A percentile compares a stretch with the other conserved stretches of the same genome.
These are phyloP conservation scores for Bhutanitis thaidina DNA, from an alignment of 2,888 invertebrate species.

Conservation along the genomic window DNA sequence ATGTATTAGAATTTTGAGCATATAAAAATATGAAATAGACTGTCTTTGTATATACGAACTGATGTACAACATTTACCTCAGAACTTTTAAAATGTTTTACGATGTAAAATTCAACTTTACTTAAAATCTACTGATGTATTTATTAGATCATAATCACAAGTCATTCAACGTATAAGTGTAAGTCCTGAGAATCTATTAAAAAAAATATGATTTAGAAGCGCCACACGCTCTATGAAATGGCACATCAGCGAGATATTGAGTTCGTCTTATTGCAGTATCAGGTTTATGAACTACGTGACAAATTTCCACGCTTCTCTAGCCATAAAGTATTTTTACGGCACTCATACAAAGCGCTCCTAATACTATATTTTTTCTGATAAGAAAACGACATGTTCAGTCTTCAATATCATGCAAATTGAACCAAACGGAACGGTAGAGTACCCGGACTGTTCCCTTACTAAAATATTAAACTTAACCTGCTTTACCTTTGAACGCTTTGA, in stretches of 20 bases:
- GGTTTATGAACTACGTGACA: conserved; percentile 44
- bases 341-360: conserved; percentile 16
- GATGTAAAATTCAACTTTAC: no score
- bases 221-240: conserved; percentile 15
- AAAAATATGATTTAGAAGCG: not conserved
- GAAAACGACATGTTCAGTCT: conserved; percentile 28
- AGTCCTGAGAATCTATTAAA: conserved; percentile 2
- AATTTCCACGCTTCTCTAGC: conserved; percentile 19
- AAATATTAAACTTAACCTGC: conserved; percentile 58
- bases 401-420: conserved; percentile 59
- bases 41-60: no score
- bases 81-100: no score
- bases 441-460: conserved; percentile 33
- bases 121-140: no score
- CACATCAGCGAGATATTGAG: conserved; percentile 23
- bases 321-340: conserved; percentile 20
- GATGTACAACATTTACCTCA: no score
- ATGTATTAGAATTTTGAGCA: no score
- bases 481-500: conserved; percentile 36
- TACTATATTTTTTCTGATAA: conserved; percentile 4
- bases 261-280: conserved; percentile 33
- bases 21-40: no score
- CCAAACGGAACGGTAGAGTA: conserved; percentile 28
- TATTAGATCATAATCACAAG: no score
- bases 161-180: not conserved